Evolutionary conservation across 2,888 invertebrate genomes (phyloP), one percentile per base, ranked within the genome.

Genomic region (Cephus pulcher): DNA sequence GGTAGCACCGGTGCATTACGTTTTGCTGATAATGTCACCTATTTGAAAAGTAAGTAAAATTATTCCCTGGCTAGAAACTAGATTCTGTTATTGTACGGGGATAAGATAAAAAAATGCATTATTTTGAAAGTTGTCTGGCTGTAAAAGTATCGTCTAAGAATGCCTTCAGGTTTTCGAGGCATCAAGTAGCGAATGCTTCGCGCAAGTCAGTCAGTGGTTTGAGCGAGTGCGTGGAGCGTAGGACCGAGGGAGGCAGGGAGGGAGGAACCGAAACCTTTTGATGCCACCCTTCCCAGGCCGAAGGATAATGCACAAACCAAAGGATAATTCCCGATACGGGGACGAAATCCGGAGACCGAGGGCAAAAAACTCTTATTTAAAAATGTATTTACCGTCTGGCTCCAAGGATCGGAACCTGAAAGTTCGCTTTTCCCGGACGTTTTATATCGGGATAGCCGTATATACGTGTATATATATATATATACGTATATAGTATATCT

Each of bases 261-360:
- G 79, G 80, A 79, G 82, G 77, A 71, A 80, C 69, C 69, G 75
- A 78, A 76, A 81, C 88, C 89, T 89, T 91, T 91, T 89, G 89
- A 90, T 88, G 88, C 87, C 87, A 82, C 85, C 86, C 87, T 85
- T 79, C 80, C 86, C 81, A 86, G 81, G 80, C 86, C 84, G 85
- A 88, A 89, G 89, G 89, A 91, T 91, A 91, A 91, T 91, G 88
- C 88, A 86, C 88, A 89, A 90, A 90, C 90, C 89, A 90, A 90
- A 90, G 89, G 90, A 91, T 90, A 91, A 91, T 90, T 91, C 90
- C 85, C 90, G 89, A 91, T 91, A 90, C 89, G 89, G 86, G 89
- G 87, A 90, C 89, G 86, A 88, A 90, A 90, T 89, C 88, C 88
- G 85, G 86, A 85, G 85, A 86, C 82, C 81, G 84, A 79, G 84